Percentiles rank a stretch among this genome's conserved stretches.
These are phyloP conservation scores for Rhagophthalmus giganteus DNA, from an alignment of 2,888 invertebrate genomes.

Conservation along the genomic window DNA sequence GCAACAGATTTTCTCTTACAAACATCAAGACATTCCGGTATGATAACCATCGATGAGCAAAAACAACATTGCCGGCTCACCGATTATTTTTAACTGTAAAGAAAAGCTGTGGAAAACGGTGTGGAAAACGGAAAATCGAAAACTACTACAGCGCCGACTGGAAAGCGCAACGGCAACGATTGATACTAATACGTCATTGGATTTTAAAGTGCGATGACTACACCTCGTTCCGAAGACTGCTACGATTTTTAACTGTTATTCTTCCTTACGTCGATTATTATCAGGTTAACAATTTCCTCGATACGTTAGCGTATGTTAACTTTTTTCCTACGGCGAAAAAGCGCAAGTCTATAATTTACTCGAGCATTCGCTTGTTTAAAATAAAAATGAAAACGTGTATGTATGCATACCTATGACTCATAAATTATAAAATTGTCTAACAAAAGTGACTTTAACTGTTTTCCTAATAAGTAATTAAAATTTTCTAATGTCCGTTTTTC, in stretches of 20 bases:
- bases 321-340: too few relatives aligned
- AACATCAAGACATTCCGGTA: slow-evolving; percentile 30
- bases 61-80: slow-evolving; percentile 40
- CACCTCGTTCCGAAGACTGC: slow-evolving; percentile 15
- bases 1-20: too few relatives aligned
- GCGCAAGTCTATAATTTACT: too few relatives aligned
- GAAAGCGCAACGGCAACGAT: slow-evolving; percentile 38
- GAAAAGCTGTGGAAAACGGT: slow-evolving; percentile 20
- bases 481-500: too few relatives aligned
- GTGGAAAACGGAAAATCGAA: slow-evolving; percentile 49
- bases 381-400: too few relatives aligned
- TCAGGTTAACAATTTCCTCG: too few relatives aligned
- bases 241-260: slow-evolving; percentile 15
- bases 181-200: slow-evolving; percentile 28
- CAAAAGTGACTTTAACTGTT: too few relatives aligned
- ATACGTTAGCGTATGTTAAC: too few relatives aligned
- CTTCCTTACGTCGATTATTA: too few relatives aligned
- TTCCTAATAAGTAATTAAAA: too few relatives aligned
- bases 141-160: slow-evolving; percentile 43
- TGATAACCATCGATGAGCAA: slow-evolving; percentile 35
- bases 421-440: too few relatives aligned
- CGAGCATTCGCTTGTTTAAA: neutral
- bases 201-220: slow-evolving; percentile 29
- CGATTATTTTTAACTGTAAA: slow-evolving; percentile 31
- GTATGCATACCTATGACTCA: too few relatives aligned